phyloP scores from a whole-genome alignment of 2,113 vertebrate genomes.

The Cettia cetti region DNA sequence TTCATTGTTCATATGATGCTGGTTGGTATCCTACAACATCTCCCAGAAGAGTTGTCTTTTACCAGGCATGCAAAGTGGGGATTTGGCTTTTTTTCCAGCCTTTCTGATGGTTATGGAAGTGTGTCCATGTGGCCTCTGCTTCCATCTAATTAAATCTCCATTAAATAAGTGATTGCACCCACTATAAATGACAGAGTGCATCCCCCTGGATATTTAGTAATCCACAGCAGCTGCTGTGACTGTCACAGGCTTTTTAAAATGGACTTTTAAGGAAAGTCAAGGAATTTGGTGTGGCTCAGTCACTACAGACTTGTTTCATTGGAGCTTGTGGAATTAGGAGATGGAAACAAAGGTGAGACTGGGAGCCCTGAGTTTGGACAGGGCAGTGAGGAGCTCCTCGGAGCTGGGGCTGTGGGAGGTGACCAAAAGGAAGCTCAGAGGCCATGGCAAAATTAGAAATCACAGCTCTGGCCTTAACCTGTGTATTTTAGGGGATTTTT shows the following conservation, averaged over 20 bases:
- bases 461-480: not conserved
- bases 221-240: not conserved
- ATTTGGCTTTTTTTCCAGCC: not conserved
- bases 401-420: not conserved
- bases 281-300: not conserved
- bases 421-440: not conserved
- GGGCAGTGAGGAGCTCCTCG: rapidly evolving
- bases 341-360: rapidly evolving
- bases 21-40: not conserved
- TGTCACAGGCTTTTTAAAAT: not conserved
- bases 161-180: not conserved
- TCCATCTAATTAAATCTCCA: not conserved
- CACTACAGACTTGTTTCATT: not conserved
- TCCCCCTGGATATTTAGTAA: not conserved
- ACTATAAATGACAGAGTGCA: not conserved
- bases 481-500: not conserved
- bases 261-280: not conserved
- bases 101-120: not conserved
- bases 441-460: too few species aligned
- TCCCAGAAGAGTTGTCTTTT: not conserved
- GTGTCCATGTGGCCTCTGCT: not conserved
- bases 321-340: not conserved
- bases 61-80: not conserved
- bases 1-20: rapidly evolving
- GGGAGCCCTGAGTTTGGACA: not conserved